Conservation (phyloP, 1,140 invertebrate species). For the Trichogramma pretiosum region DNA sequence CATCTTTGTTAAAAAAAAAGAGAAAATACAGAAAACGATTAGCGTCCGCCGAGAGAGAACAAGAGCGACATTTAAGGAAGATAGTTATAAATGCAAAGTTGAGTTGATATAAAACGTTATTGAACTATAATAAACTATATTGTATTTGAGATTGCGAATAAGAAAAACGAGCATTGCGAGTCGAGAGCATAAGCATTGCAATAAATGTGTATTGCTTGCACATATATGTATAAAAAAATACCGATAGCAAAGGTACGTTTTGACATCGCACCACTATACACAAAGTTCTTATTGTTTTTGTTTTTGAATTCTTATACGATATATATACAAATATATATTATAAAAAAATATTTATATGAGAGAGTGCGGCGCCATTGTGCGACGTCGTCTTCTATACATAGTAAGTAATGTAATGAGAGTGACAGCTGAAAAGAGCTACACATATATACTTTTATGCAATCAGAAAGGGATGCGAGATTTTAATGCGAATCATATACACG, state of each 20-base stretch:
- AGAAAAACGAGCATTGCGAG: not conserved
- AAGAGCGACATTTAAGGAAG: not conserved
- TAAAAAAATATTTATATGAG: constrained; percentile 4
- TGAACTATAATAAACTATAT: constrained; percentile 10
- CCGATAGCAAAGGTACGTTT: constrained; percentile 5
- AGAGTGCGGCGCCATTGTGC: not conserved
- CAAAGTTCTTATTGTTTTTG: constrained; percentile 10
- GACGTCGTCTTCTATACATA: not conserved
- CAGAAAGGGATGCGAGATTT: too few relatives aligned
- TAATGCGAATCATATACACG: not conserved
- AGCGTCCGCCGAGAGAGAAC: not conserved
- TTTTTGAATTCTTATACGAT: constrained; percentile 11
- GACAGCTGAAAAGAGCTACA: not conserved
- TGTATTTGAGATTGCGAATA: not conserved
- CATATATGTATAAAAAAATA: constrained; percentile 3
- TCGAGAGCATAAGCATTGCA: too few relatives aligned
- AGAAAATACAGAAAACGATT: too few relatives aligned
- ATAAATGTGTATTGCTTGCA: too few relatives aligned
- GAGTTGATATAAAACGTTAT: not conserved
- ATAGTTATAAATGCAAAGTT: not conserved
- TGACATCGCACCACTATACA: constrained; percentile 8
- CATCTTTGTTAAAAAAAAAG: too few relatives aligned
- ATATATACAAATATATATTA: constrained; percentile 8
- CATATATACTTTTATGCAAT: not conserved
- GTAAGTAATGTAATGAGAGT: not conserved